Base-by-base conservation (phyloP, 1,140 invertebrate species). In the Megalopta genalis region DNA sequence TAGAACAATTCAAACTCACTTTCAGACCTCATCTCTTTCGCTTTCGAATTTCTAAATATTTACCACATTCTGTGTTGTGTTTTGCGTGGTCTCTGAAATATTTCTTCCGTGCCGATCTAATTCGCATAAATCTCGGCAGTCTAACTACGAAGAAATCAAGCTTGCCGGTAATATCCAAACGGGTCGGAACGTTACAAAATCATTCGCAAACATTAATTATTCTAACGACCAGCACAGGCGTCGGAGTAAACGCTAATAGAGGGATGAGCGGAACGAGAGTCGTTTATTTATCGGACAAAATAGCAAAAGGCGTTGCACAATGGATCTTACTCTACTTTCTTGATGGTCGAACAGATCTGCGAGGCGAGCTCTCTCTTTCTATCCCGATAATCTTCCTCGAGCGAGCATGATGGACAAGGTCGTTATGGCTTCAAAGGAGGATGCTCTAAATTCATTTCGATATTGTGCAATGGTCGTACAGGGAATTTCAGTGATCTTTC, bases 351-450 rank as follows among this genome's bases (percentile, higher is more conserved):
- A 57, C 23, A 32, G 23, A 75, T 66, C 16, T 3, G 42, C 5
- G n/a, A 25, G 25, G 14, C 27, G 21, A 70, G 25, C 42, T 42
- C 42, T 46, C 9, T 46, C 42, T 46, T 14, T 46, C 32, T 54
- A 16, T 9, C 7, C 62, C n/a, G 25, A 27, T 63, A 16, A 71
- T 77, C 67, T 60, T 4, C 8, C 16, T 39, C 46, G 32, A 46
- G 27, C n/a, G 27, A 57, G 32, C 59, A 37, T 77, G 59, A 77
- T 72, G 12, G 46, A 77, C 68, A 77, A 77, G 68, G 59, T 71
- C 46, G 16, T 27, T 18, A 63, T 18, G 8, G 18, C 8, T 4
- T 71, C 59, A 71, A 77, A 64, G 59, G 46, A 71, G 46, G 32
- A 77, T 77, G 67, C 46, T 64, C 67, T 72, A 64, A 77, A 71